Conservation (phyloP, 2,888 invertebrate species). For the Ecdyonurus torrentis region DNA sequence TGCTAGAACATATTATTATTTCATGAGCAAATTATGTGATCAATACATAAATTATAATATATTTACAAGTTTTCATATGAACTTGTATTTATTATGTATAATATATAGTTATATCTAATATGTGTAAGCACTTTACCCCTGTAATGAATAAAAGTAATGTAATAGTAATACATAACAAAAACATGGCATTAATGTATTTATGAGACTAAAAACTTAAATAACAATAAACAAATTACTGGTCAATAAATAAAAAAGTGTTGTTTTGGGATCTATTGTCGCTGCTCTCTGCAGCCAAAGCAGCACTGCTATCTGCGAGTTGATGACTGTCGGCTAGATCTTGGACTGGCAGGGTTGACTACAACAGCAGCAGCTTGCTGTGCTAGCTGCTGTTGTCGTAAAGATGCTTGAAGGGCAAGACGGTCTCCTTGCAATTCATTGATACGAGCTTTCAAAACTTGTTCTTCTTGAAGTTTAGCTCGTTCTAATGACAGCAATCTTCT, state of each 20-base stretch:
- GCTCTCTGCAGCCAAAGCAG: slow-evolving; percentile 29
- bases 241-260: neutral
- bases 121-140: too few relatives aligned
- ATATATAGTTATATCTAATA: too few relatives aligned
- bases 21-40: too few relatives aligned
- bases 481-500: slow-evolving; percentile 40
- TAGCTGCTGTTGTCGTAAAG: neutral
- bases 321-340: slow-evolving; percentile 26
- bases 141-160: too few relatives aligned
- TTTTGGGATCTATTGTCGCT: slow-evolving; percentile 11
- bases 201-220: too few relatives aligned
- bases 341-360: slow-evolving; percentile 15
- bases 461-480: slow-evolving; percentile 17
- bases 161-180: too few relatives aligned
- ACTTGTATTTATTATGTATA: too few relatives aligned
- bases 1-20: too few relatives aligned
- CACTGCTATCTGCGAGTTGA: slow-evolving; percentile 49
- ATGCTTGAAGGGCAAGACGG: slow-evolving; percentile 3
- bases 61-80: too few relatives aligned
- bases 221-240: neutral
- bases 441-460: neutral
- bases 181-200: too few relatives aligned
- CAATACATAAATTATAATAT: too few relatives aligned
- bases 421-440: slow-evolving; percentile 4
- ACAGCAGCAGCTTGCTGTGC: neutral